Evolutionary conservation across 2,888 invertebrate species (phyloP), one percentile per base, ranked within the genome.

Genomic region (Frankliniella intonsa): DNA sequence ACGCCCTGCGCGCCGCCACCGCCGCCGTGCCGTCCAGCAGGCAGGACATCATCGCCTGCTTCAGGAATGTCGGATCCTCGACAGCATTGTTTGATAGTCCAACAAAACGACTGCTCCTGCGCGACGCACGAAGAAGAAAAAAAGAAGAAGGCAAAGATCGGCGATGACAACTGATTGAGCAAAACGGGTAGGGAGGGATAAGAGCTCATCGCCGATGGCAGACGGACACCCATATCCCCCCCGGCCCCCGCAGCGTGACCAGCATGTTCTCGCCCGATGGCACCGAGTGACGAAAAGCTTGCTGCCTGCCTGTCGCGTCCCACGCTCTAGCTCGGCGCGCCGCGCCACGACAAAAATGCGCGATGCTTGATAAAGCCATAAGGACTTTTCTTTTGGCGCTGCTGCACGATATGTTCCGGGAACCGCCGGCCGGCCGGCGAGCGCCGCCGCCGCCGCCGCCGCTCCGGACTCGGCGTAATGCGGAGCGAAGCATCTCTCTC

Each of bases 341-440:
- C 17, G 65, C 65, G n/a, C 17, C 55, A 38, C 11, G 25, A 25
- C 25, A 76, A 76, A 76, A 76, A 76, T 25, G 25, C n/a, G 22
- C 22, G 69, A 69, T 69, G 69, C 22, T 76, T 76, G 69, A 76
- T 76, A 76, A 76, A 76, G 69, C 69, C 69, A 25, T 76, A 22
- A 12, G 9, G 69, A 25, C 69, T 12, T 25, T 25, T 11, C 25
- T 25, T 19, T 14, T 11, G 22, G n/a, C 69, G 25, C 69, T 25
- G 69, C 69, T n/a, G 11, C 22, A n/a, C 69, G 25, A 25, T 25
- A 25, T 25, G 25, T 25, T 25, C 22, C 22, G 22, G 22, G 22
- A 25, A 19, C 22, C 22, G n/a, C 19, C 14, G n/a, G 65, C 55
- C 2, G 65, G 9, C 65, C 19, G 65, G 19, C 14, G 65, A n/a